Evolutionary conservation across 1,140 invertebrate species (phyloP), one percentile per base, ranked within the genome.

Genomic region (Sycophaga agraensis): DNA sequence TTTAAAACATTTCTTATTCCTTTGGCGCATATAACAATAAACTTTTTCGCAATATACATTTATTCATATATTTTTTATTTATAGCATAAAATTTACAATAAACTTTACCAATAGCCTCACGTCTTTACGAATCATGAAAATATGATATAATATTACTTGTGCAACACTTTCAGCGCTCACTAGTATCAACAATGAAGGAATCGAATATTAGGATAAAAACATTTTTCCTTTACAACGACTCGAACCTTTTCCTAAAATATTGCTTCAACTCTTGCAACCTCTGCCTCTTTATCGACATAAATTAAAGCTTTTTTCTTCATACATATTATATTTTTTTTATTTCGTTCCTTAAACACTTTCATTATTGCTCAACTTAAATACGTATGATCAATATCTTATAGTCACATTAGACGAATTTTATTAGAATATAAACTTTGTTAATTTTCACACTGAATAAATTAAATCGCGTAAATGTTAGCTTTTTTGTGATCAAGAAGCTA

Each of bases 31-130:
- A 35, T 21, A 35, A 50, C 14, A 19, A 50, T 35, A 35, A 35
- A 50, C 48, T 21, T 50, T 35, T 4, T 12, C 17, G 6, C n/a
- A n/a, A n/a, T n/a, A n/a, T n/a, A n/a, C n/a, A n/a, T n/a, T n/a
- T n/a, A n/a, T n/a, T n/a, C n/a, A 31, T 31, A n/a, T n/a, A n/a
- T n/a, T 16, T 48, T n/a, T 9, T 48, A 31, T 31, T 35, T 50
- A 50, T 34, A 34, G 2, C 31, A 53, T 53, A 40, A 53, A 39
- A 39, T 53, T 53, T 53, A 53, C 35, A 53, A 53, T 24, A 37
- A 37, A 39, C 21, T 39, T 53, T 39, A 14, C 4, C 43, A 24
- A 26, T 46, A 9, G 43, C 22, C 14, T 9, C 4, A 19, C 3
- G 3, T 3, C 17, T 4, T 3, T 19, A 19, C 4, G 5, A 19